Base-by-base conservation (phyloP, 2,888 invertebrate genomes). In the Thecocarcelia acutangulata region DNA sequence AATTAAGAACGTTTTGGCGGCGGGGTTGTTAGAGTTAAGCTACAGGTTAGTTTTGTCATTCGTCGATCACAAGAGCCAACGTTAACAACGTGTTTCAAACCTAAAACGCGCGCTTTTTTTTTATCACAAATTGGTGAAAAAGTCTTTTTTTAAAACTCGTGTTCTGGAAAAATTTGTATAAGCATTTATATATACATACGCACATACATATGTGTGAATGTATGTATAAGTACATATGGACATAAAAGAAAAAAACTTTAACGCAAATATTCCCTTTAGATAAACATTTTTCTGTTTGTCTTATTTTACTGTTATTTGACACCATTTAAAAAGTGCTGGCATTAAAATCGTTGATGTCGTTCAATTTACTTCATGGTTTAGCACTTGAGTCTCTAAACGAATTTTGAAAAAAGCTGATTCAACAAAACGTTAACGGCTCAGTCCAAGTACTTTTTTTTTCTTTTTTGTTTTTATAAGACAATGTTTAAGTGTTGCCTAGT, bases 21-120 rank as follows among this genome's bases (percentile, higher is more conserved):
- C 68, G 76, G 75, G 80, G 75, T 76, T 83, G 83, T 83, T 84
- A 74, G 74, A 75, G 69, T 56, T 66, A 83, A 86, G 84, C 75
- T 86, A 86, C 87, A 86, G 85, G 84, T 86, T 87, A 82, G 84
- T 86, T 86, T 88, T 73, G 75, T 79, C 88, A 87, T 84, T 87
- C 88, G 86, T 85, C 85, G 87, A 87, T 87, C 88, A 85, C 84
- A 86, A 84, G 87, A 84, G 86, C 83, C 84, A 83, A 86, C 85
- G 86, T 81, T 83, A 84, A 86, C 86, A 86, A 82, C 82, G 72
- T 68, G 54, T 48, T 59, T 66, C 19, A 50, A 63, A 77, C 19
- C 48, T 48, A 68, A 80, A 77, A 42, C 59, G 66, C 63, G 83
- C 61, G 73, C 52, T 80, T 75, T 52, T 42, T 58, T 63, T 11